These are phyloP conservation scores for Siniperca obscura DNA, from an alignment of 2,797 vertebrate species.

Conservation along the genomic window DNA sequence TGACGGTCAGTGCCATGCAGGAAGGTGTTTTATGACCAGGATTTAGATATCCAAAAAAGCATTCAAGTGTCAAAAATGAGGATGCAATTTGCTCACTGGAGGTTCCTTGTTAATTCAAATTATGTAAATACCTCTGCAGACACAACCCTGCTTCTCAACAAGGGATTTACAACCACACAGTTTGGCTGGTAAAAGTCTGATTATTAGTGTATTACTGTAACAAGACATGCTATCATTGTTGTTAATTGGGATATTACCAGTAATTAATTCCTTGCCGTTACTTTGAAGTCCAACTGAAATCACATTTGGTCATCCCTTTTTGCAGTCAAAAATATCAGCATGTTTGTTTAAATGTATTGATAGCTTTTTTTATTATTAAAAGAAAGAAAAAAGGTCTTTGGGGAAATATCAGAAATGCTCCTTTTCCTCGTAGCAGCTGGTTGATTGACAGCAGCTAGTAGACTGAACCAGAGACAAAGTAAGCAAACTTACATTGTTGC, in stretches of 20 bases:
- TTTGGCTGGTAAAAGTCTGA: conserved; percentile 4
- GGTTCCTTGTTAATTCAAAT: conserved; percentile 26
- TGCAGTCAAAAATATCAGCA: not conserved
- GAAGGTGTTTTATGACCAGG: conserved; percentile 37
- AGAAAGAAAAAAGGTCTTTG: not conserved
- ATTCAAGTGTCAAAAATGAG: conserved; percentile 35
- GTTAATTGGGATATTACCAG: conserved; percentile 11
- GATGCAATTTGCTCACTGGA: conserved; percentile 20
- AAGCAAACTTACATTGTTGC: not conserved
- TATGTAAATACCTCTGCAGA: conserved; percentile 32
- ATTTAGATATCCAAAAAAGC: conserved; percentile 25
- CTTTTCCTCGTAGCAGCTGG: not conserved
- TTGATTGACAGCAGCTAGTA: conserved; percentile 10
- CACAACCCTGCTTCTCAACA: not conserved
- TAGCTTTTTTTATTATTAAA: not conserved
- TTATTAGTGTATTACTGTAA: conserved; percentile 17
- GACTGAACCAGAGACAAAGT: not conserved
- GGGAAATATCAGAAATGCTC: not conserved
- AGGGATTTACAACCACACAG: conserved; percentile 2
- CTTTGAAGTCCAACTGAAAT: conserved; percentile 10
- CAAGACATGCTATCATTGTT: not conserved
- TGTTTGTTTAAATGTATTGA: not conserved
- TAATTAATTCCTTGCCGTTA: not conserved
- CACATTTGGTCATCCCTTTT: not conserved
- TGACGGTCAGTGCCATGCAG: conserved; percentile 63